These are phyloP conservation scores for Proteles cristata DNA, from an alignment of 2,113 vertebrate species.

Conservation along the genomic window DNA sequence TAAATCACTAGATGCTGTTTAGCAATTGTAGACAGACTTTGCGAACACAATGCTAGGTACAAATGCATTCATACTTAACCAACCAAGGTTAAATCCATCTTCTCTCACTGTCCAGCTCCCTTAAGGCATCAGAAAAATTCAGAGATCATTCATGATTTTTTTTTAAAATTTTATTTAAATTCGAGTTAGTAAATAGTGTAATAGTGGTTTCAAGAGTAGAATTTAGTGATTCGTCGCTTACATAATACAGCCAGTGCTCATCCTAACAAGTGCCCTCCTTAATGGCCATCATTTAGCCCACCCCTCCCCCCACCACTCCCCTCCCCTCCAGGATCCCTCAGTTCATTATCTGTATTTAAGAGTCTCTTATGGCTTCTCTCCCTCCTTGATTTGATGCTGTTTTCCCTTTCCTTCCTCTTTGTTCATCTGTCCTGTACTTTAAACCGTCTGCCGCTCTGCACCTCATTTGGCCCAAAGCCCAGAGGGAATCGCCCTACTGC, in stretches of 20 bases:
- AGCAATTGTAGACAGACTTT: background rate
- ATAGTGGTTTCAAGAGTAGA: too few species aligned
- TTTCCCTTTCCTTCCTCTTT: too few species aligned
- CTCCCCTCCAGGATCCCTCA: too few species aligned
- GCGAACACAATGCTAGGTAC: fast-evolving
- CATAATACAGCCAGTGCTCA: too few species aligned
- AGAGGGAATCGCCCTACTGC: fast-evolving
- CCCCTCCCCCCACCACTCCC: too few species aligned
- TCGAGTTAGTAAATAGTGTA: too few species aligned
- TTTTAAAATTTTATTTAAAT: background rate
- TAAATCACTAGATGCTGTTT: background rate
- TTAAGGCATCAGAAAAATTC: background rate
- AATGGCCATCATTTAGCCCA: too few species aligned
- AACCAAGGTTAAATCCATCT: background rate
- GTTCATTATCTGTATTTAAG: too few species aligned
- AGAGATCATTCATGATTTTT: background rate
- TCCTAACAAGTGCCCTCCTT: too few species aligned
- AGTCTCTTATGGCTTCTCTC: too few species aligned
- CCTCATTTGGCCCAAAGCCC: background rate
- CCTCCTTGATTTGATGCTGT: too few species aligned
- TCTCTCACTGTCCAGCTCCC: background rate
- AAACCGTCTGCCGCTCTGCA: fast-evolving
- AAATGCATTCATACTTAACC: background rate
- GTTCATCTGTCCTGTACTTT: background rate
- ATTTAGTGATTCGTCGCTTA: too few species aligned